Percentiles rank a stretch among this genome's conserved stretches.
These are phyloP conservation scores for Epsilonema sp. DNA, from an alignment of 2,888 invertebrate genomes.

Conservation along the genomic window DNA sequence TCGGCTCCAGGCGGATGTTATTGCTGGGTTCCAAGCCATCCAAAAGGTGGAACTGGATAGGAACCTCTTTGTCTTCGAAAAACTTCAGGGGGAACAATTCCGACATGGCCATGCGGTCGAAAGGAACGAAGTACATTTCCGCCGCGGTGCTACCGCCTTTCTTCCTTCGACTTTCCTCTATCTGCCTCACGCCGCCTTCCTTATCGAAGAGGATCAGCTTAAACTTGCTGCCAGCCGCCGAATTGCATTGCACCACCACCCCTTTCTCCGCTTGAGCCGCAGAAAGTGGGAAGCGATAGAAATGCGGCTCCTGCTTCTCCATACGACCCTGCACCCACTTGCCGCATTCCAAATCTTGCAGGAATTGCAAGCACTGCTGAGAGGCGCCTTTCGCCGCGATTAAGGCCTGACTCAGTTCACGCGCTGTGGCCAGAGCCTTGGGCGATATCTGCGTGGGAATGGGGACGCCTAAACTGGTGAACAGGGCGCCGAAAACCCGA, in stretches of 20 bases:
- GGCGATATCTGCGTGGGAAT: slow-evolving; percentile 28
- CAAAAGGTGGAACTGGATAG: slow-evolving; percentile 15
- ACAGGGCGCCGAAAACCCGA: slow-evolving; percentile 27
- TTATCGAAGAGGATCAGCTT: slow-evolving; percentile 27
- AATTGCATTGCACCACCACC: slow-evolving; percentile 15
- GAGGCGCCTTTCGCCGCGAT: no score
- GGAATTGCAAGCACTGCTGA: no score
- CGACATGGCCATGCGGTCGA: slow-evolving; percentile 20
- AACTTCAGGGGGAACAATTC: slow-evolving; percentile 26
- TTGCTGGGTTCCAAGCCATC: slow-evolving; percentile 13
- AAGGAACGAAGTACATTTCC: slow-evolving; percentile 28
- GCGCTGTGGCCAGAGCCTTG: slow-evolving; percentile 12
- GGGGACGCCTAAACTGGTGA: slow-evolving; percentile 27
- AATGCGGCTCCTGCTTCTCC: slow-evolving; percentile 17
- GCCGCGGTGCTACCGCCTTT: slow-evolving; percentile 22
- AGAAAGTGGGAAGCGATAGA: slow-evolving; percentile 19
- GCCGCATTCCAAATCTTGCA: background rate
- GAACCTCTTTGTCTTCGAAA: slow-evolving; percentile 27
- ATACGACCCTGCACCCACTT: background rate
- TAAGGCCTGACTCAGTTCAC: background rate
- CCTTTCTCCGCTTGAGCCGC: slow-evolving; percentile 17
- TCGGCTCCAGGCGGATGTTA: slow-evolving; percentile 6
- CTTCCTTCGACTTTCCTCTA: slow-evolving; percentile 16
- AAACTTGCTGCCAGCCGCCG: slow-evolving; percentile 17
- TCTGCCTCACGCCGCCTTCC: slow-evolving; percentile 27